These are phyloP conservation scores for Xenentodon cancila DNA, from an alignment of 2,797 vertebrate genomes.

Conservation along the genomic window DNA sequence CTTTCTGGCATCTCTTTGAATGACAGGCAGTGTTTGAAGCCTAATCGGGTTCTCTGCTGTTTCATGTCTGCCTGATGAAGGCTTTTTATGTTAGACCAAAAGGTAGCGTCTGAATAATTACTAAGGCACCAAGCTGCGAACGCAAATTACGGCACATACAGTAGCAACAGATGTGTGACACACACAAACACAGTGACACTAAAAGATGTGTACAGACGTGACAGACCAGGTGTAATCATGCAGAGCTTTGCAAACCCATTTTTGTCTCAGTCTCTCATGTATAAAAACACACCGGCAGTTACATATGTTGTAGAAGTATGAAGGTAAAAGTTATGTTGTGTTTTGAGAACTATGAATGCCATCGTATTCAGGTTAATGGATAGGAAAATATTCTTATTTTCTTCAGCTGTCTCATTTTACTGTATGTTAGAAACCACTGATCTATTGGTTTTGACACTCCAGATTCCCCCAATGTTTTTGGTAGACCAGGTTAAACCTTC, in stretches of 20 bases:
- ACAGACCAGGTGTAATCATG: slow-evolving; percentile 36
- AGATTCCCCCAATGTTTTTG: too few species aligned
- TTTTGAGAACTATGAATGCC: slow-evolving; percentile 1
- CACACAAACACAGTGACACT: slow-evolving; percentile 30
- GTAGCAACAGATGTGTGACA: slow-evolving; percentile 78
- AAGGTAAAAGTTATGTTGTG: slow-evolving; percentile 8
- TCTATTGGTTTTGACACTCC: not conserved
- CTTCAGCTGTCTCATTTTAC: not conserved
- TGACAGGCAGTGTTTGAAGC: slow-evolving; percentile 77
- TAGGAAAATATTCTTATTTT: not conserved
- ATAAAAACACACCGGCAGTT: not conserved
- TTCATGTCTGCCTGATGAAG: slow-evolving; percentile 83
- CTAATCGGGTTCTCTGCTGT: slow-evolving; percentile 76
- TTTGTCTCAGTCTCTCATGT: slow-evolving; percentile 8
- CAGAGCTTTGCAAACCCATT: slow-evolving; percentile 1
- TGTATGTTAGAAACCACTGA: not conserved
- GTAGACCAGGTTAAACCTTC: too few species aligned
- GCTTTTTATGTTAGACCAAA: slow-evolving; percentile 83
- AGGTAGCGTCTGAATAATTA: slow-evolving; percentile 83
- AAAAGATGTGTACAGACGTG: slow-evolving; percentile 34
- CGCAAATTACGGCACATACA: slow-evolving; percentile 78
- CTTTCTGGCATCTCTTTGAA: slow-evolving; percentile 78
- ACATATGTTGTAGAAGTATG: slow-evolving; percentile 3
- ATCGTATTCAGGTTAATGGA: not conserved
- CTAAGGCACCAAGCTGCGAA: slow-evolving; percentile 82